Base-by-base conservation (phyloP, 1,140 invertebrate genomes). In the Pseudoatta argentina region DNA sequence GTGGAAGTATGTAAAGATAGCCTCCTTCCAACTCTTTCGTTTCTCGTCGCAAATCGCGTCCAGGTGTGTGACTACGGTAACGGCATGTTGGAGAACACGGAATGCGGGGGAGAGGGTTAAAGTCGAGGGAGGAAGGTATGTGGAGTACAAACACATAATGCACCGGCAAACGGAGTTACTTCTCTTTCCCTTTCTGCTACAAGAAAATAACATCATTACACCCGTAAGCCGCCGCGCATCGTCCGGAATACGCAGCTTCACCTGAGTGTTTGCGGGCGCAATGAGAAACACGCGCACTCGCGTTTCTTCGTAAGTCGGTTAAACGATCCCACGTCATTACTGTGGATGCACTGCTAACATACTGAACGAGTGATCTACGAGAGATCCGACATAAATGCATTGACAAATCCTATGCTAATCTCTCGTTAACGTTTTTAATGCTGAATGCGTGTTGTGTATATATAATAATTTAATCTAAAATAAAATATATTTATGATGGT, bases 201-300 rank as follows among this genome's bases (percentile, higher is more conserved):
- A 93, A 93, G 92, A 93, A 93, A 93, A 93, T 93, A 93, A 93
- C 92, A 93, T 93, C 91, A 93, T 93, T 93, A 93, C 92, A 92
- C 85, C 90, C 63, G 76, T 90, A 86, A 87, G 82, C 76, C 53
- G 72, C 55, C 81, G 75, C 39, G n/a, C 77, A 61, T 34, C 51
- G 69, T 39, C 61, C 76, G 24, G 57, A 59, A 67, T 66, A 30
- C 71, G 87, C 24, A 18, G 59, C 55, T 51, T 57, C 30, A 8
- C 51, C 59, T 6, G 51, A 34, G 21, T 48, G 24, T 34, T 44
- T 55, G 75, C 64, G 66, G 27, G 14, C 18, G 30, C 53, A 30
- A 48, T 34, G 71, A 57, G 72, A 44, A 79, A 77, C 87, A 76
- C 55, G 66, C 72, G 79, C 14, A 51, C 48, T 24, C 51, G 34